phyloP scores from a whole-genome alignment of 2,113 vertebrate genomes.

The Macrotus californicus region DNA sequence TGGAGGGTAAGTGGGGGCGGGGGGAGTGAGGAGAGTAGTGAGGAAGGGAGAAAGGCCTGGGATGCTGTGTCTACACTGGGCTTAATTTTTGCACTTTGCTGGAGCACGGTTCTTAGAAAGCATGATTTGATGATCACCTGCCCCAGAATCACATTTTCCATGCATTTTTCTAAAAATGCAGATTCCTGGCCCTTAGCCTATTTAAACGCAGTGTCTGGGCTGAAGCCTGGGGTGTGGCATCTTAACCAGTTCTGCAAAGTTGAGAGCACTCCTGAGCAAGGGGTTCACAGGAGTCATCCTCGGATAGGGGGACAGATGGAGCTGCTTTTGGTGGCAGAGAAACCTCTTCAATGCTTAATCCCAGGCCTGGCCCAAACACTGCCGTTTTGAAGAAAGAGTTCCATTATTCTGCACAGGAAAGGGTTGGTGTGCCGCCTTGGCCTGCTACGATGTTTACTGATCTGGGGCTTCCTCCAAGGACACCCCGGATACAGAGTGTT shows the following conservation, averaged over 20 bases:
- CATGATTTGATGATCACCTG: neutral
- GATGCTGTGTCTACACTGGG: too few species aligned
- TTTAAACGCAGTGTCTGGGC: neutral
- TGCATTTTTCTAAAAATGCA: neutral
- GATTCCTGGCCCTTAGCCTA: neutral
- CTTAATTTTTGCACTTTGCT: neutral
- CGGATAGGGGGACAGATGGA: rapidly evolving
- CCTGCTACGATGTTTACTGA: neutral
- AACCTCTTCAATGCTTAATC: too few species aligned
- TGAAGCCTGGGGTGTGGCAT: neutral
- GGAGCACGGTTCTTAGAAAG: neutral
- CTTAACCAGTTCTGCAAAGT: neutral
- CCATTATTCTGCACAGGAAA: neutral
- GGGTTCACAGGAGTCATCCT: neutral
- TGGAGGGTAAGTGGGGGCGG: neutral
- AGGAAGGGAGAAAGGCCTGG: neutral
- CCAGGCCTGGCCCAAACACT: neutral
- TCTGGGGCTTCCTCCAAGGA: neutral
- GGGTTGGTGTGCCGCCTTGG: rapidly evolving
- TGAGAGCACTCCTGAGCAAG: neutral
- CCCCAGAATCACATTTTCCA: neutral
- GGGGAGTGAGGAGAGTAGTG: too few species aligned
- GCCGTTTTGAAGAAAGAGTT: neutral
- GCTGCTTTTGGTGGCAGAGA: too few species aligned
- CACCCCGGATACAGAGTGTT: rapidly evolving